Evolutionary conservation across 2,797 vertebrate species (phyloP).

Genomic region (Eulemur rubriventer): DNA sequence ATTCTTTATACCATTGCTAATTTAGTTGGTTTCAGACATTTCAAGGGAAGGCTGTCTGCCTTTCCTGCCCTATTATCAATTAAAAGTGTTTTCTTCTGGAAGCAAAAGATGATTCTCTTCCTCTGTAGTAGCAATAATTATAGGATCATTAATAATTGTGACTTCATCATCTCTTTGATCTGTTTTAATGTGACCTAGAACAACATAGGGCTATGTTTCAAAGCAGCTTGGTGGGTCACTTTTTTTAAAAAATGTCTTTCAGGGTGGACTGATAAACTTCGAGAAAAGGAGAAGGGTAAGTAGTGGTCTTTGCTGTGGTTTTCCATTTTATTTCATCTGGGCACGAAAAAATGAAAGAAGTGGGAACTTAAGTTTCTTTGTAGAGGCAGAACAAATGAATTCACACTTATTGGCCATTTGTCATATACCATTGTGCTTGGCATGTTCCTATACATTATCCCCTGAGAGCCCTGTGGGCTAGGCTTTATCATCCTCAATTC

Average conservation of each 20-base stretch:
- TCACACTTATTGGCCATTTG: background rate
- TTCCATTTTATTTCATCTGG: constrained; percentile 5
- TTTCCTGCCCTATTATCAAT: background rate
- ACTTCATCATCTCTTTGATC: background rate
- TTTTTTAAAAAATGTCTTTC: constrained; percentile 64
- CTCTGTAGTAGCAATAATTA: background rate
- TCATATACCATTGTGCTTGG: background rate
- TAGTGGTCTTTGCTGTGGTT: background rate
- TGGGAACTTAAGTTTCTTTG: background rate
- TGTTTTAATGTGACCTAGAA: background rate
- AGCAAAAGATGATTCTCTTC: background rate
- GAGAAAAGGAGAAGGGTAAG: constrained; percentile 96
- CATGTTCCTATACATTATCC: background rate
- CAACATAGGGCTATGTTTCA: background rate
- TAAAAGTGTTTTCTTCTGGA: background rate
- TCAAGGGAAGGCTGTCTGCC: background rate
- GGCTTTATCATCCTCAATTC: background rate
- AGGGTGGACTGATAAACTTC: constrained; percentile 97
- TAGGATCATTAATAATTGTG: background rate
- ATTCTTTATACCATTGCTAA: background rate
- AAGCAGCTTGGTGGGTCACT: constrained; percentile 37
- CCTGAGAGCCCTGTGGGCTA: background rate
- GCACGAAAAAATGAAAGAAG: background rate
- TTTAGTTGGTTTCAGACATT: constrained; percentile 49
- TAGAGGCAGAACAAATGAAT: background rate